phyloP scores from a whole-genome alignment of 2,888 invertebrate species.

The Brenthis hecate region DNA sequence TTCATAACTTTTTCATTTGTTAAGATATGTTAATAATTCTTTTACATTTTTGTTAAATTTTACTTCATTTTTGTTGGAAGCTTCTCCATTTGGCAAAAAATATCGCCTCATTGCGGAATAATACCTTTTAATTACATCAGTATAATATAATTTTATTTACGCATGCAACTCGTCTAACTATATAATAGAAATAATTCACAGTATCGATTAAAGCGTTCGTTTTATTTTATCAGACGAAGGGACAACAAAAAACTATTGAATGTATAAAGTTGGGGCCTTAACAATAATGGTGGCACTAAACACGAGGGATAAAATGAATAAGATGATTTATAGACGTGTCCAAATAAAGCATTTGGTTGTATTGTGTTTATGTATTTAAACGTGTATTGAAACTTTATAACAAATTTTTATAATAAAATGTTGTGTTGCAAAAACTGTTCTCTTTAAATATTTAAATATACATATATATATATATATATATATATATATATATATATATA shows the following conservation, averaged over 20 bases:
- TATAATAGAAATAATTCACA: slow-evolving; percentile 3
- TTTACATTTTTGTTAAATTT: no score
- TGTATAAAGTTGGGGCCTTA: slow-evolving; percentile 53
- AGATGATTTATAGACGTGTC: slow-evolving; percentile 72
- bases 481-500: no score
- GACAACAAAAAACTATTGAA: slow-evolving; percentile 48
- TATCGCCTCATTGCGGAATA: no score
- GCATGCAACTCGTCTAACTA: background rate
- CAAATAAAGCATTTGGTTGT: slow-evolving; percentile 22
- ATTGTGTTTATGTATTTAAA: background rate
- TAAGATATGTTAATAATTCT: no score
- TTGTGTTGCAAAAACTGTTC: background rate
- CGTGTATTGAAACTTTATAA: background rate
- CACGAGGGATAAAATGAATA: slow-evolving; percentile 68
- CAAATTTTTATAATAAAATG: slow-evolving; percentile 2
- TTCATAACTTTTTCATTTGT: no score
- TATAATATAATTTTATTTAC: no score
- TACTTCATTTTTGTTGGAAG: no score
- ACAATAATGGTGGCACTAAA: slow-evolving; percentile 60
- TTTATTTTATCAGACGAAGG: slow-evolving; percentile 33
- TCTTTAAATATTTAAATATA: no score
- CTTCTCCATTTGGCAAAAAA: no score
- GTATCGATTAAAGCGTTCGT: slow-evolving; percentile 36
- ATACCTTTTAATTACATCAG: no score
- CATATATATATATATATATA: no score